A percentile compares a stretch with the other conserved stretches of the same genome.
These are phyloP conservation scores for Hypotaenidia philippensis DNA, from an alignment of 2,797 vertebrate genomes.

Conservation along the genomic window DNA sequence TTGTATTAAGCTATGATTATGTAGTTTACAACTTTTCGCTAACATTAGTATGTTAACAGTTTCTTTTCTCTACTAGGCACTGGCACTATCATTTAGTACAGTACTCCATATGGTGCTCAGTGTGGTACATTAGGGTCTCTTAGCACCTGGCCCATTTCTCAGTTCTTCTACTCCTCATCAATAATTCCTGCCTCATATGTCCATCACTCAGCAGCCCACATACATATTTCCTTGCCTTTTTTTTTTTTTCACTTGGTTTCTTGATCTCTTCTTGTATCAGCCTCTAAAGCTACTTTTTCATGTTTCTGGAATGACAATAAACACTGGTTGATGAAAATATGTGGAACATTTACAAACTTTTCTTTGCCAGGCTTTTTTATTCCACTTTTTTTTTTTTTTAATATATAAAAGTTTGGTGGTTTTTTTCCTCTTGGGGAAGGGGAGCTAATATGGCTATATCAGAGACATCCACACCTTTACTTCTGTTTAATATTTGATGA, in stretches of 20 bases:
- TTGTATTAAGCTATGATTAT: background rate
- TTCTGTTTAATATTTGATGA: background rate
- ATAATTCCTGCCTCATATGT: background rate
- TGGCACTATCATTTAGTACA: background rate
- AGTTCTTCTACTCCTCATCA: constrained; percentile 46
- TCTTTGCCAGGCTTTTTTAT: background rate
- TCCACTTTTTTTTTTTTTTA: background rate
- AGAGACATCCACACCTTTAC: background rate
- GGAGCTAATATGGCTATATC: background rate
- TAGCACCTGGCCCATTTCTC: background rate
- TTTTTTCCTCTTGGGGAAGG: background rate
- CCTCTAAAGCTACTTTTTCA: background rate
- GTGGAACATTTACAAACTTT: background rate
- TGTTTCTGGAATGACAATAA: background rate
- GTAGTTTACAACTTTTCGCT: background rate
- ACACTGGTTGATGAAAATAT: background rate
- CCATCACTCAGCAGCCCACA: constrained; percentile 14
- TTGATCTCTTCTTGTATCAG: background rate
- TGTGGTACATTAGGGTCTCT: background rate
- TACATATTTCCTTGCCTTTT: background rate
- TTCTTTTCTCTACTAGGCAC: background rate
- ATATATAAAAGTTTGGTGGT: background rate
- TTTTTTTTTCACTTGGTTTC: background rate
- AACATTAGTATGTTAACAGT: background rate
- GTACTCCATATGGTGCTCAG: background rate